Conservation (phyloP, 2,113 vertebrate genomes). For the Lophochroa leadbeateri region DNA sequence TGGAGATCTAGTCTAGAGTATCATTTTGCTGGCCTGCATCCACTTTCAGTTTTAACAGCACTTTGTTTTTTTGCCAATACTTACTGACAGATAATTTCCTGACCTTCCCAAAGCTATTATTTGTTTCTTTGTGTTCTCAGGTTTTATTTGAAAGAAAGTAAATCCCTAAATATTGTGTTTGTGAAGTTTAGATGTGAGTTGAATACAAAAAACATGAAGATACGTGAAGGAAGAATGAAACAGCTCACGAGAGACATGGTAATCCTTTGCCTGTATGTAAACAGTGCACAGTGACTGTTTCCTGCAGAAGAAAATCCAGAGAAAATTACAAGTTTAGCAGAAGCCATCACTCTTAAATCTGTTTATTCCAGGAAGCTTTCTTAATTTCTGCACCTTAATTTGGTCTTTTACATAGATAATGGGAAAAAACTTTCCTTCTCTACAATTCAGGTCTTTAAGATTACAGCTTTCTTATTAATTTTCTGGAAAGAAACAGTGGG, state of each 20-base stretch:
- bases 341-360: neutral
- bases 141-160: conserved; percentile 11
- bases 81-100: neutral
- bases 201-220: neutral
- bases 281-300: neutral
- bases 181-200: neutral
- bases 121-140: conserved; percentile 5
- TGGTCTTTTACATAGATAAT: neutral
- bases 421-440: neutral
- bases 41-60: neutral
- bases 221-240: neutral
- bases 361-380: neutral
- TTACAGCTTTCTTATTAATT: neutral
- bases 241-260: neutral
- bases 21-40: neutral
- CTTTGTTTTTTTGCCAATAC: neutral
- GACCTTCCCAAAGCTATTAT: neutral
- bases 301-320: neutral
- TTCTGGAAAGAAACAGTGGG: neutral
- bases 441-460: neutral
- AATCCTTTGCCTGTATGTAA: fast-evolving
- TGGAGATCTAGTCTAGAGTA: neutral
- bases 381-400: neutral
- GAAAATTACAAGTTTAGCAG: neutral
- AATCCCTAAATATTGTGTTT: neutral